phyloP scores from a whole-genome alignment of 2,888 invertebrate species.

The Hanleya hanleyi region DNA sequence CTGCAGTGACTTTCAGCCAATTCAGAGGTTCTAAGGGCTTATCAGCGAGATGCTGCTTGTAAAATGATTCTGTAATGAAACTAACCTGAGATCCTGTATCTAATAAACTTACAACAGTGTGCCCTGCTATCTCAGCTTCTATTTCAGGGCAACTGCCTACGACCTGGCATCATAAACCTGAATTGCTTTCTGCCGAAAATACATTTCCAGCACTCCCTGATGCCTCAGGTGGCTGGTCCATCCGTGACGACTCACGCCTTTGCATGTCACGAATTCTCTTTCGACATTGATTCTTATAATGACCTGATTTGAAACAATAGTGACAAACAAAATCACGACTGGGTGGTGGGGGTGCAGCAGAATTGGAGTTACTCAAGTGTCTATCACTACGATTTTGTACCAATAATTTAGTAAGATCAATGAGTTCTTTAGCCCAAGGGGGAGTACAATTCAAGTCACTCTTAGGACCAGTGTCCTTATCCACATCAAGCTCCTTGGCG shows the following conservation, averaged over 20 bases:
- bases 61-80: background rate
- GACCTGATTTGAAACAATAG: background rate
- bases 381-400: too few species aligned
- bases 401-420: too few species aligned
- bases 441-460: too few species aligned
- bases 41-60: background rate
- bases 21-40: background rate
- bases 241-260: too few species aligned
- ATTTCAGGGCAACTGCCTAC: background rate
- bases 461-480: too few species aligned
- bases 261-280: background rate
- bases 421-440: too few species aligned
- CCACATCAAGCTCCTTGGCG: too few species aligned
- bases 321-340: too few species aligned
- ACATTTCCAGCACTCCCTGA: background rate
- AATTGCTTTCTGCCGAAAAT: background rate
- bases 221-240: too few species aligned
- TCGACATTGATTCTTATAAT: background rate
- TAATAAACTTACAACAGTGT: background rate
- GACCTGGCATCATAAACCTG: background rate
- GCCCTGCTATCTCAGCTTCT: background rate
- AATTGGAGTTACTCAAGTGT: too few species aligned
- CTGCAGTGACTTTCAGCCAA: background rate
- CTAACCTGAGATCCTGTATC: background rate
- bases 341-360: too few species aligned